Evolutionary conservation across 2,888 invertebrate genomes (phyloP), one percentile per base, ranked within the genome.

Genomic region (Strigamia transsilvanica): DNA sequence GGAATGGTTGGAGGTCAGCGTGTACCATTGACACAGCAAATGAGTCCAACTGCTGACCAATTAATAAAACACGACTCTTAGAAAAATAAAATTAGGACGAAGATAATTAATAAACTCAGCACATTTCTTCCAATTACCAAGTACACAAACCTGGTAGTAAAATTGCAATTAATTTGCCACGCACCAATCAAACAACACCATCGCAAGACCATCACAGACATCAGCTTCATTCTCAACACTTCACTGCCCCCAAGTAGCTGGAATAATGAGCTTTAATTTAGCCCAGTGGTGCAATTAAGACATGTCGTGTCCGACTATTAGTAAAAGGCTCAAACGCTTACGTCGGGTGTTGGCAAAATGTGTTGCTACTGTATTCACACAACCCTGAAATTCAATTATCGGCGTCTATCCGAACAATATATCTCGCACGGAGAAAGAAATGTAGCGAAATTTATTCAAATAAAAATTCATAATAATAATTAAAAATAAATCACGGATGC

Each of bases 211-310:
- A 73, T 73, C 73, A 32, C 27, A 73, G 73, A 73, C 73, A 73
- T 73, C 73, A 73, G 73, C 73, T 73, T 73, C 73, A 73, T 27
- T 73, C 73, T 73, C 73, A 73, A 73, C 32, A 23, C 73, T 73
- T 73, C 27, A 73, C 32, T 73, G 73, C 73, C 73, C 56, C 73
- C 32, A 73, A 73, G 73, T 73, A 73, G 73, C 73, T 73, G 73
- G 73, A 73, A 73, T 73, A 73, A 73, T 73, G 73, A 73, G 73
- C 73, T 73, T 73, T 73, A 73, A 73, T 73, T 73, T 73, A 27
- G 73, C 73, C 73, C 73, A 73, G 73, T 73, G 73, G 73, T 73
- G 73, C 73, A 73, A 73, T 73, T 73, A 73, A 73, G 73, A 73
- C 73, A 73, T 73, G 73, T 73, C n/a, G 73, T 73, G 73, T 73